These are phyloP conservation scores for Drosophila bocki DNA, from an alignment of 1,140 invertebrate species.

Conservation along the genomic window DNA sequence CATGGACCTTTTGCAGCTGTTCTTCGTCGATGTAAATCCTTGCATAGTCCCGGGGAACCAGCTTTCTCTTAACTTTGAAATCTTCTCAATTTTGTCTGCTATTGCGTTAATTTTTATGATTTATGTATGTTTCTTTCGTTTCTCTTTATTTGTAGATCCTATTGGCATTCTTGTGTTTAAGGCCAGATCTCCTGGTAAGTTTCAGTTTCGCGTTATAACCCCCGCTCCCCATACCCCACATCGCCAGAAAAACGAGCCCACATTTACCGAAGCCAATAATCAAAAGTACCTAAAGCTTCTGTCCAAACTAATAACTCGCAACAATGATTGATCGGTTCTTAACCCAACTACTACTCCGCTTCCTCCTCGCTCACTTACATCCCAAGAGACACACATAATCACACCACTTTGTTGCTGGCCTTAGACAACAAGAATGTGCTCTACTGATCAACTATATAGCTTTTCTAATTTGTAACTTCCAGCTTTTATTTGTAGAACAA, in stretches of 20 bases:
- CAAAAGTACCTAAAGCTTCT: conserved; percentile 16
- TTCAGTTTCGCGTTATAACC: conserved; percentile 70
- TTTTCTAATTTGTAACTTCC: conserved; percentile 54
- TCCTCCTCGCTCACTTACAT: conserved; percentile 13
- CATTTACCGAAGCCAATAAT: conserved; percentile 19
- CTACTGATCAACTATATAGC: conserved; percentile 56
- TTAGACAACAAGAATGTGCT: conserved; percentile 84
- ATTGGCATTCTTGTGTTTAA: conserved; percentile 90
- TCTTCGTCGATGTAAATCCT: conserved; percentile 56
- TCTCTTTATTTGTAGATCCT: conserved; percentile 87
- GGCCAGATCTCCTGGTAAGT: conserved; percentile 90
- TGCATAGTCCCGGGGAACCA: neutral
- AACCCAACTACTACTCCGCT: conserved; percentile 42
- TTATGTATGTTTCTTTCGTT: conserved; percentile 82
- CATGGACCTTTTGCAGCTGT: conserved; percentile 55
- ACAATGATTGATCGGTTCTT: conserved; percentile 30
- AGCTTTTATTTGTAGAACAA: conserved; percentile 25
- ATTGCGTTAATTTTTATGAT: conserved; percentile 77
- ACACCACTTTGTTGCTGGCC: conserved; percentile 75
- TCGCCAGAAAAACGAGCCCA: neutral
- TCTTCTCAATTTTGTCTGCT: conserved; percentile 11
- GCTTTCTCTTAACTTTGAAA: neutral
- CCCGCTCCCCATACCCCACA: conserved; percentile 25
- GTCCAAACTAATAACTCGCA: conserved; percentile 30
- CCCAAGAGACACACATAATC: conserved; percentile 18